Base-by-base conservation (phyloP, 2,797 vertebrate species). In the Smutsia temminckii region DNA sequence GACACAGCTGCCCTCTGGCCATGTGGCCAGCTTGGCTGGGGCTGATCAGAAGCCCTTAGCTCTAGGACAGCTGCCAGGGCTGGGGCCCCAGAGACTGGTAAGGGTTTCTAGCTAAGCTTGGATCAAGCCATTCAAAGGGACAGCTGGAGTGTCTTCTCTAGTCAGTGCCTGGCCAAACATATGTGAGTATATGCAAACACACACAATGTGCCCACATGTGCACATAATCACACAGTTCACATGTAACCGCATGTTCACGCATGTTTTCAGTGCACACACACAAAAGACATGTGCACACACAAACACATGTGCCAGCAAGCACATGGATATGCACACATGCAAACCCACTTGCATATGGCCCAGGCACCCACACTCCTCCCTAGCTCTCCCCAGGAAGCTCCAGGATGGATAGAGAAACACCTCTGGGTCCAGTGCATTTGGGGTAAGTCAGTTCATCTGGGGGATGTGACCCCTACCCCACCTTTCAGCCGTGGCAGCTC, bases 1-100 rank as follows among this genome's bases (percentile, higher is more conserved):
- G 97, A 96, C 77, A 85, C 80, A 94, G 57, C 95, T 97, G 93
- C 94, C 93, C 95, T 94, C 89, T 93, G 80, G 64, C 81, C 80
- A 68, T 20, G 63, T 40, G 46, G 84, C 93, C 93, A 61, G 93
- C 77, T 97, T 95, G 96, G 86, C 86, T 9, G 40, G 49, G 21
- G 37, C 85, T 59, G 66, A 46, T 77, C 71, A 85, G 93, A 88
- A 94, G 91, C 92, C 86, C 93, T 96, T n/a, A 69, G 89, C 71
- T 93, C 87, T 46, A 78, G 97, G 95, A 92, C 32, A 66, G 46
- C 42, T 51, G 96, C 96, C 96, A 96, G 91, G 93, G 55, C 69
- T 16, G 25, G 83, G 91, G 61, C 95, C 74, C 49, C 13, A 69
- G 95, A 94, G 96, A 96, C 93, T 87, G 84, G 85, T 93, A 66